Conservation (phyloP, 2,888 invertebrate genomes). For the Suillia variegata region DNA sequence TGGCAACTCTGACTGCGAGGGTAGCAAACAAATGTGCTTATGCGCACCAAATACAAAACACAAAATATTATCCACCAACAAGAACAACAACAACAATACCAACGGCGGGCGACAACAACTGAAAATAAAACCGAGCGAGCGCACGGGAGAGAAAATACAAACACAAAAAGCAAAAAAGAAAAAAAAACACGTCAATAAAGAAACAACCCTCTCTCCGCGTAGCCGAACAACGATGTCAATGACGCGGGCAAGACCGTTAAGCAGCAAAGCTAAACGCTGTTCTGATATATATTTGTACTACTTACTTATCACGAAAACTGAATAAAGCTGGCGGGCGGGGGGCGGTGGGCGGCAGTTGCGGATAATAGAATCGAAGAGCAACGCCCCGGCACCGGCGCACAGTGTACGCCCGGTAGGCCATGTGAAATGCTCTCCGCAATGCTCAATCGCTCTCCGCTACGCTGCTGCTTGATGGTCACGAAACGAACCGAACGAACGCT, state of each 20-base stretch:
- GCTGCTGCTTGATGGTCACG: background rate
- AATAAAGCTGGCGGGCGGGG: too few relatives aligned
- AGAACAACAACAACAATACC: constrained; percentile 9
- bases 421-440: background rate
- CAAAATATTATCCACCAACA: background rate
- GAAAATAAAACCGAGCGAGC: background rate
- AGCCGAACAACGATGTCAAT: constrained; percentile 5
- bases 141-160: background rate
- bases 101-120: background rate
- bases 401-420: constrained; percentile 9
- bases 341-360: too few relatives aligned
- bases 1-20: background rate
- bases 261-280: background rate
- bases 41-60: constrained; percentile 19
- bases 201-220: constrained; percentile 16
- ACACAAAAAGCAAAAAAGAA: too few relatives aligned
- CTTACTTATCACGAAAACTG: background rate
- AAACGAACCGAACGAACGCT: background rate
- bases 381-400: constrained; percentile 37
- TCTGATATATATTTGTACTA: too few relatives aligned
- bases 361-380: constrained; percentile 6
- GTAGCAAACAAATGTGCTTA: constrained; percentile 18
- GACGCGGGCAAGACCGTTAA: background rate
- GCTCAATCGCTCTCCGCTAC: constrained; percentile 1
- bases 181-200: too few relatives aligned